Base-by-base conservation (phyloP, 2,113 vertebrate species). In the Motacilla alba region DNA sequence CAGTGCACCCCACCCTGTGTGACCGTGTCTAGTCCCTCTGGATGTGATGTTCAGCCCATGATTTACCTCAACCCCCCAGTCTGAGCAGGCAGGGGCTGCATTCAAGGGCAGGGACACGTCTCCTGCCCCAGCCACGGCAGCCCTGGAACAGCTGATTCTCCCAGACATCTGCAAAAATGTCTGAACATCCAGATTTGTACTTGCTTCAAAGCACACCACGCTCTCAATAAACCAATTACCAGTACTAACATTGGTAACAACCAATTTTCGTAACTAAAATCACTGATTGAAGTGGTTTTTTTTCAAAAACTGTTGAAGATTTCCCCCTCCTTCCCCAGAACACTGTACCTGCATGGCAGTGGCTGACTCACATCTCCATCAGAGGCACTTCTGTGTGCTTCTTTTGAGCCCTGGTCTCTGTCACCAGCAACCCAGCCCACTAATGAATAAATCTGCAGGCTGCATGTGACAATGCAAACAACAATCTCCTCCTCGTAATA, bases 71-170 rank as follows among this genome's bases (percentile, higher is more conserved):
- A 3, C 3, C 10, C 15, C 44, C 8, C 15, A 5, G 1, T 14
- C 1, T 1, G 1, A 44, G 50, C 1, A 12, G 35, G 47, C 21
- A 64, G 49, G 14, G 12, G 31, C 33, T 64, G 43, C 41, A 23
- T 23, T 11, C 20, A 30, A 28, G 16, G 43, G 33, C 43, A 74
- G 33, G 30, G 46, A 43, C 4, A 4, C 0, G 0, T 44, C 76
- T 59, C 11, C 76, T 92, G 47, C 15, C 49, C 26, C 75, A 72
- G 62, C 21, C 37, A 66, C 11, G 0, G 0, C 0, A 1, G n/a
- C 26, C 39, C 39, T 39, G 55, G 33, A n/a, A n/a, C 22, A 83
- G 50, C 69, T 22, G 15, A 70, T 35, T 63, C 23, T 13, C 24
- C 39, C 6, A 35, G 31, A 50, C 11, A 59, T 2, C 10, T 28